Evolutionary conservation across 2,888 invertebrate species (phyloP).

Genomic region (Oscheius onirici): DNA sequence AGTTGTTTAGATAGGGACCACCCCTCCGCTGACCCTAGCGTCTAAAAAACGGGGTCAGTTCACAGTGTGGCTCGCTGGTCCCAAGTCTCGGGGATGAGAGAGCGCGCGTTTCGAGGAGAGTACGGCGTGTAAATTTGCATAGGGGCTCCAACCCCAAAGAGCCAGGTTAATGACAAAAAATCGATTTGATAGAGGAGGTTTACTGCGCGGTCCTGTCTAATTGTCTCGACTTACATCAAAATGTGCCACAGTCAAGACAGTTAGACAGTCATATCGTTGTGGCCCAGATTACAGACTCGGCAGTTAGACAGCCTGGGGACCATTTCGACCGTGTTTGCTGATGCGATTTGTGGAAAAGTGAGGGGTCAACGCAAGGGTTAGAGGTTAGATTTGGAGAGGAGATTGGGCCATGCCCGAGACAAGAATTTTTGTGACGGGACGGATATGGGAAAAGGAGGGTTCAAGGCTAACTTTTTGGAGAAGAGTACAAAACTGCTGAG

Average conservation of each 20-base stretch:
- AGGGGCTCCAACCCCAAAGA: background rate
- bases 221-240: background rate
- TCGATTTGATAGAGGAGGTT: constrained; percentile 6
- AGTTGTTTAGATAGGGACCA: constrained; percentile 25
- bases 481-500: background rate
- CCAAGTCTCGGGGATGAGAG: background rate
- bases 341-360: background rate
- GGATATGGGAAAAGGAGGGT: background rate
- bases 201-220: background rate
- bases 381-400: constrained; percentile 7
- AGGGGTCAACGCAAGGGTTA: background rate
- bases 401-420: background rate
- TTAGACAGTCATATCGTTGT: no score
- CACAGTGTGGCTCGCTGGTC: constrained; percentile 8
- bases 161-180: constrained; percentile 33
- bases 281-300: no score
- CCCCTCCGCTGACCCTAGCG: constrained; percentile 9
- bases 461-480: background rate
- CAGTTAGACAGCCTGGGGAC: background rate
- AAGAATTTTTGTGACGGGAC: background rate
- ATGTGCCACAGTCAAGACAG: background rate
- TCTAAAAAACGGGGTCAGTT: constrained; percentile 14
- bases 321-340: background rate
- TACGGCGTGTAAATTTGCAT: constrained; percentile 18
- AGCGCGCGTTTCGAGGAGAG: constrained; percentile 21